These are phyloP conservation scores for Polyergus mexicanus DNA, from an alignment of 1,140 invertebrate genomes.

Conservation along the genomic window DNA sequence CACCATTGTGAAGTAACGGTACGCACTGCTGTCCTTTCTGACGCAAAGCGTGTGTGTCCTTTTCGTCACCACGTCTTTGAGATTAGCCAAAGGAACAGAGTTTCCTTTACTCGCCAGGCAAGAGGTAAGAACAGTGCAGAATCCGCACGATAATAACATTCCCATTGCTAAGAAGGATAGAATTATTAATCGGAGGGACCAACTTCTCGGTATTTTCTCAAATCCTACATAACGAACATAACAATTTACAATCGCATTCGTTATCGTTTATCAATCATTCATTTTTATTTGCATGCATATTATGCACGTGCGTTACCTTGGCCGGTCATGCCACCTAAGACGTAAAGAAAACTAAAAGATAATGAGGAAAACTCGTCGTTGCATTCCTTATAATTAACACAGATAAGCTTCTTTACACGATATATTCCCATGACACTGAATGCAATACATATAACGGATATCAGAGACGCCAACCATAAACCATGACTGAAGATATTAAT, in stretches of 20 bases:
- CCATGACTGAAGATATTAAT: slow-evolving; percentile 67
- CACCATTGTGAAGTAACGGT: slow-evolving; percentile 63
- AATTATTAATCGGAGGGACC: slow-evolving; percentile 72
- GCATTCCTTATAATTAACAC: slow-evolving; percentile 41
- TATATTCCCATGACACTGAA: slow-evolving; percentile 58
- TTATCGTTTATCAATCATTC: neutral
- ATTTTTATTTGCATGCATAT: too few species aligned
- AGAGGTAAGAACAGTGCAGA: slow-evolving; percentile 76
- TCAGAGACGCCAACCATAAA: slow-evolving; percentile 65
- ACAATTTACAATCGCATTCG: slow-evolving; percentile 1
- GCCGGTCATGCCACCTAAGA: slow-evolving; percentile 72
- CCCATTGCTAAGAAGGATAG: slow-evolving; percentile 73
- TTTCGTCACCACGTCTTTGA: slow-evolving; percentile 69
- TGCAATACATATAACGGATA: slow-evolving; percentile 52
- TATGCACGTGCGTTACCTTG: slow-evolving; percentile 67
- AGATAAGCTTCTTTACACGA: slow-evolving; percentile 63
- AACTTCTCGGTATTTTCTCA: slow-evolving; percentile 71
- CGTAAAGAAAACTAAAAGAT: slow-evolving; percentile 70
- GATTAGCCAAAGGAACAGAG: slow-evolving; percentile 64
- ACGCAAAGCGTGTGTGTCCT: slow-evolving; percentile 76
- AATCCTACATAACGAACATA: slow-evolving; percentile 64
- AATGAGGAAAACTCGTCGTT: slow-evolving; percentile 67
- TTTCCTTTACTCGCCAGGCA: slow-evolving; percentile 70
- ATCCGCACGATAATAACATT: slow-evolving; percentile 74
- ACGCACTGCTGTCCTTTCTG: slow-evolving; percentile 72